Base-by-base conservation (phyloP, 2,113 vertebrate species). In the Mungos mungo region DNA sequence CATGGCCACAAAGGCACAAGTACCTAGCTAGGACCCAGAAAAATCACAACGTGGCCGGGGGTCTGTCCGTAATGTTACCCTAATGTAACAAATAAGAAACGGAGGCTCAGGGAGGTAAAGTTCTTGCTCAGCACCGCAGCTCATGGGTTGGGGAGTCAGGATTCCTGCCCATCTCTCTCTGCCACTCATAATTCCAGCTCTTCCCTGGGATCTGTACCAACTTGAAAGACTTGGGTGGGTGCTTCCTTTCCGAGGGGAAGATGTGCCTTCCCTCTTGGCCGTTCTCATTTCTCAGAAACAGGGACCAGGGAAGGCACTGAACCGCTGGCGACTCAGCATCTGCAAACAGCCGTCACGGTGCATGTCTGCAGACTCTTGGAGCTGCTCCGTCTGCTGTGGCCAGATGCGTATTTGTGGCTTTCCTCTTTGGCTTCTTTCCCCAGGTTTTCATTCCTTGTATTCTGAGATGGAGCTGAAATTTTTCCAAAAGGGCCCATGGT, bases 361-460 rank as follows among this genome's bases (percentile, higher is more conserved):
- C 91, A n/a, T 38, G 72, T 45, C 72, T 41, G 57, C 50, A 54
- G 82, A 52, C 63, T 88, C 93, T 65, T 60, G 8, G 95, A 94
- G 85, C 96, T 35, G 57, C 15, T 72, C 86, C 1, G 38, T 38
- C 72, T 10, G 87, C 94, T 7, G 52, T 3, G 9, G 60, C 97
- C 98, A 98, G 95, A 95, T 98, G 97, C 13, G 41, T 52, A n/a
- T 88, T 90, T 97, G 96, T 93, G 98, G 96, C 96, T 98, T 98
- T 95, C 87, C 95, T 95, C 41, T 47, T 95, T 98, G 97, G 95
- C 96, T 93, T 68, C 74, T 90, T 95, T 97, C 92, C 96, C 83
- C 63, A 11, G 79, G 93, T 92, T 97, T 92, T 97, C 93, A 95
- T 96, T 97, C 91, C 96, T 97, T 96, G 86, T 97, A 95, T 92